These are phyloP conservation scores for Pan paniscus DNA, from an alignment of 2,113 vertebrate species.

Conservation along the genomic window DNA sequence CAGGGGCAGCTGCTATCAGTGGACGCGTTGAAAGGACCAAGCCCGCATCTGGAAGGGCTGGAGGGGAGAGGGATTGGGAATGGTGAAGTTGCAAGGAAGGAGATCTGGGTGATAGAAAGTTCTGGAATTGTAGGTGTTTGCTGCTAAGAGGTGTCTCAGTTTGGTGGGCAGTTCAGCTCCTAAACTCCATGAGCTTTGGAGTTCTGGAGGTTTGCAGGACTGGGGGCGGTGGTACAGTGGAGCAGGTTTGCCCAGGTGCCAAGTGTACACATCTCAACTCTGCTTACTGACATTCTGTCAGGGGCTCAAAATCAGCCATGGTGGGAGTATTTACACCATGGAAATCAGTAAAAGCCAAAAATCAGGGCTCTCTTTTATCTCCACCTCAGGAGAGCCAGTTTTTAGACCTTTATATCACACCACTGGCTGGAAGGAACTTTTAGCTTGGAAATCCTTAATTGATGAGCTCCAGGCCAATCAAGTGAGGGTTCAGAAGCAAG, in stretches of 20 bases:
- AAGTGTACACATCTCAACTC: background rate
- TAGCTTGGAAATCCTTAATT: background rate
- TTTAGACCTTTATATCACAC: background rate
- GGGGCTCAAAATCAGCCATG: background rate
- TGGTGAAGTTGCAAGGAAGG: background rate
- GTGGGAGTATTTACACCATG: background rate
- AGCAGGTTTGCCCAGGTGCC: too few species aligned
- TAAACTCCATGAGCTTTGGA: background rate
- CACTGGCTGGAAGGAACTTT: background rate
- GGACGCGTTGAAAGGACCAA: background rate
- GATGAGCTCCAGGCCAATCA: background rate
- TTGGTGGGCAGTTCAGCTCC: too few species aligned
- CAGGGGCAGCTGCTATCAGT: background rate
- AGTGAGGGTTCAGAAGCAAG: background rate
- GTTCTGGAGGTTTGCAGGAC: background rate
- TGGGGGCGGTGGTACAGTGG: accelerated
- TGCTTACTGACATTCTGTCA: background rate
- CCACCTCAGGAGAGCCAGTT: background rate
- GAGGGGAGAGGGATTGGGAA: background rate
- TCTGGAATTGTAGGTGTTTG: too few species aligned
- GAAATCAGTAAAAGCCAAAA: background rate
- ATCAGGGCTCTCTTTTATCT: background rate
- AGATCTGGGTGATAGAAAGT: background rate
- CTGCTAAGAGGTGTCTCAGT: background rate
- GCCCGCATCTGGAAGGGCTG: background rate